These are phyloP conservation scores for Girardinichthys multiradiatus DNA, from an alignment of 2,113 vertebrate genomes.

Conservation along the genomic window DNA sequence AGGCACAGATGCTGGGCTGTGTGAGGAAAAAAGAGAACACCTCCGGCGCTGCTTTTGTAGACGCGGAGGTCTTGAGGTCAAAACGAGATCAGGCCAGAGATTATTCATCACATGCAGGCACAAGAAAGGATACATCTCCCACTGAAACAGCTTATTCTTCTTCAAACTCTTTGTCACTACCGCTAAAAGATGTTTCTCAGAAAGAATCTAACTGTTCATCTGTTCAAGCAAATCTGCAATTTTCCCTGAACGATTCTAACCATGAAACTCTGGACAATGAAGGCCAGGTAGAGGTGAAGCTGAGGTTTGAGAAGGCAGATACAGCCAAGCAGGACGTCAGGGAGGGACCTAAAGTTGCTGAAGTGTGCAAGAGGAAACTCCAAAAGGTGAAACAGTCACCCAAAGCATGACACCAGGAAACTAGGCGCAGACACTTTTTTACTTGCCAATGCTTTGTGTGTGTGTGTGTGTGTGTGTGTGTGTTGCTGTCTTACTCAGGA, in stretches of 20 bases:
- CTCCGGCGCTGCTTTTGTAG: slow-evolving; percentile 31
- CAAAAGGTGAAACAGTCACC: slow-evolving; percentile 60
- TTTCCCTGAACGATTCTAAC: slow-evolving; percentile 42
- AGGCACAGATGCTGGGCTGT: not conserved
- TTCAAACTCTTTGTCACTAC: slow-evolving; percentile 60
- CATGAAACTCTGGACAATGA: slow-evolving; percentile 53
- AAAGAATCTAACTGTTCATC: slow-evolving; percentile 28
- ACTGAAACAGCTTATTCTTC: slow-evolving; percentile 43
- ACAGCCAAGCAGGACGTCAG: slow-evolving; percentile 55
- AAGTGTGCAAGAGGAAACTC: slow-evolving; percentile 72
- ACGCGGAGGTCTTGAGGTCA: slow-evolving; percentile 15
- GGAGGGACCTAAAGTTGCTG: slow-evolving; percentile 44
- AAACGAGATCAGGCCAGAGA: slow-evolving; percentile 7
- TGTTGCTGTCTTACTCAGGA: slow-evolving; percentile 68
- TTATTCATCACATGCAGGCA: slow-evolving; percentile 16
- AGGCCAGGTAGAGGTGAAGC: slow-evolving; percentile 60
- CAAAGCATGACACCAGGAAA: not conserved
- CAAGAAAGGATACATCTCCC: slow-evolving; percentile 12
- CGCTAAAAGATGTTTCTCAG: slow-evolving; percentile 13
- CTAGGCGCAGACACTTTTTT: not conserved
- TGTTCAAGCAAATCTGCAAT: slow-evolving; percentile 8
- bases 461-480: slow-evolving; percentile 44
- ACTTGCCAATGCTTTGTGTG: slow-evolving; percentile 13
- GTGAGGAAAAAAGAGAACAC: slow-evolving; percentile 63
- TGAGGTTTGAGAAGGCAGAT: slow-evolving; percentile 65